Evolutionary conservation across 1,140 invertebrate species (phyloP), one percentile per base, ranked within the genome.

Genomic region (Bombus superbus): DNA sequence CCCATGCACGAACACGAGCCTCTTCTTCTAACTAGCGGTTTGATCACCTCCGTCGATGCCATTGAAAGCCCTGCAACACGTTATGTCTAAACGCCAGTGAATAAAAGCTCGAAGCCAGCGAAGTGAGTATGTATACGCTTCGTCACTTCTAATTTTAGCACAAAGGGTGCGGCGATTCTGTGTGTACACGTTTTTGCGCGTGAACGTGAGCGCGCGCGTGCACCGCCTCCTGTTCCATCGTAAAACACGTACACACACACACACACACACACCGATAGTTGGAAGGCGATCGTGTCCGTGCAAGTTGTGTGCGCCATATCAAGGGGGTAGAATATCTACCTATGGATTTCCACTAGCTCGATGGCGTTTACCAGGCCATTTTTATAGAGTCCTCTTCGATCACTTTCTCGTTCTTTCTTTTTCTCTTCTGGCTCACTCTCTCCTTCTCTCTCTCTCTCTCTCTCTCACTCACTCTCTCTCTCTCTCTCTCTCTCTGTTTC

Each of bases 111-210:
- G 83, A 89, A 92, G 88, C 86, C 89, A 93, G 42, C 81, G 86
- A 91, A 93, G 93, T 92, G 92, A 93, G 92, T 93, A 92, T 89
- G 92, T 93, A 92, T 89, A 91, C 90, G 91, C 88, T 92, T 92
- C 92, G 92, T 93, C 92, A 93, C 90, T 92, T 94, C 93, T 93
- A 94, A 93, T 91, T 94, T 94, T 94, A 94, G 92, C 92, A 92
- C 93, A 94, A 94, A 94, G 93, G 92, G 93, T 93, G 92, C 87
- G 92, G 64, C 88, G 84, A 28, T 64, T 35, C 40, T 83, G 74
- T 83, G 81, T 83, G 81, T 83, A 69, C 73, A 77, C 81, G 59
- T 76, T 86, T 62, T 28, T 68, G 73, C 78, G 68, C 57, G 72
- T 32, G 42, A n/a, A 74, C 59, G 53, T 74, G 86, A 32, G 32